A percentile compares a stretch with the other conserved stretches of the same genome.
Evolutionary conservation across 2,797 vertebrate species (phyloP).

Genomic region (Alauda arvensis): DNA sequence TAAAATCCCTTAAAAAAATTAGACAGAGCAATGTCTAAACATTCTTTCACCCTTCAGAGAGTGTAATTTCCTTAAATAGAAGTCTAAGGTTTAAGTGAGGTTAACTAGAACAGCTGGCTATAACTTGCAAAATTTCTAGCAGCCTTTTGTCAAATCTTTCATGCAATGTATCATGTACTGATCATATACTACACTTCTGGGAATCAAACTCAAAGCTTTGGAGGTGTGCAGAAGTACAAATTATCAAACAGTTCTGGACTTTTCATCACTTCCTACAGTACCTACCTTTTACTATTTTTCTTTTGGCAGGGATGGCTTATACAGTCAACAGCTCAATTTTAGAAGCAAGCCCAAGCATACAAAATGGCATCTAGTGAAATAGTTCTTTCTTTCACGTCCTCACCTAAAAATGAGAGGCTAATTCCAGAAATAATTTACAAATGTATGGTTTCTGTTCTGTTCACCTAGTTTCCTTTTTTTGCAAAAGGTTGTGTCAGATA

Average conservation of each 20-base stretch:
- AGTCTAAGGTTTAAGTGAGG: background rate
- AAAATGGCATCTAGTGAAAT: background rate
- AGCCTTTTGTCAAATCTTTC: slow-evolving; percentile 4
- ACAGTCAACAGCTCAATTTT: background rate
- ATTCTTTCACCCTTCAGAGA: background rate
- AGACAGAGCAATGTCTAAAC: background rate
- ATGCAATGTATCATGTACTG: background rate
- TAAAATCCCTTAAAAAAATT: background rate
- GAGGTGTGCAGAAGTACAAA: background rate
- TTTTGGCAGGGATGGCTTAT: background rate
- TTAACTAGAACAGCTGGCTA: background rate
- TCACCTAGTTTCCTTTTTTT: background rate
- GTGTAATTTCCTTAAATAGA: background rate
- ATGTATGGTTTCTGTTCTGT: background rate
- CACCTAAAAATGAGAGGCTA: background rate
- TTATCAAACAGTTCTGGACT: slow-evolving; percentile 20
- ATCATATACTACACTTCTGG: background rate
- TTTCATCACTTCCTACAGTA: slow-evolving; percentile 33
- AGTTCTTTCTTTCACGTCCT: background rate
- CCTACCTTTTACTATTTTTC: background rate
- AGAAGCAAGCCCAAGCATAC: background rate
- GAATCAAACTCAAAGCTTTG: slow-evolving; percentile 23
- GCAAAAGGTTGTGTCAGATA: rapidly evolving
- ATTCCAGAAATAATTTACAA: background rate
- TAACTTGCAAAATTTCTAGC: background rate